Evolutionary conservation across 2,113 vertebrate species (phyloP), one percentile per base, ranked within the genome.

Genomic region (Zapus hudsonius): DNA sequence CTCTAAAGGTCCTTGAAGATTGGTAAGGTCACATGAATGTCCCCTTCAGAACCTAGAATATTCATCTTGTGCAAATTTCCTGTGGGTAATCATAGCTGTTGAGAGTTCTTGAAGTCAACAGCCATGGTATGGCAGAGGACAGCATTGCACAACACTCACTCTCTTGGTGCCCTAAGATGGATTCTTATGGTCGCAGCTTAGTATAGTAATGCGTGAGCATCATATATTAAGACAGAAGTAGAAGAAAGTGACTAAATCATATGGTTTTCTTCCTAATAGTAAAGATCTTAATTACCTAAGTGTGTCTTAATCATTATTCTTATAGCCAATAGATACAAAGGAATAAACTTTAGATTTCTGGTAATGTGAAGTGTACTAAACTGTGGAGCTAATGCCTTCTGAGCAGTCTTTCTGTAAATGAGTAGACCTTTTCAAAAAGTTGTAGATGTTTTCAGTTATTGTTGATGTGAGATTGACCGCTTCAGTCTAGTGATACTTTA

Each of bases 371-470:
- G 5, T 52, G 85, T 64, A 69, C 63, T 29, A 87, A 75, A 83
- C 42, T 38, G 22, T 57, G 16, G 2, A 38, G 4, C 3, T 63
- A 86, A 25, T 89, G 38, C 64, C 38, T 87, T 76, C 16, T 69
- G 91, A 64, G 27, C 29, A n/a, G 47, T 85, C n/a, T 94, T 84
- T 81, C 29, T 92, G 92, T 83, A 64, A 81, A 81, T 72, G 27
- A 63, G 7, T 64, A 19, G 69, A 70, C 74, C 55, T 90, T 95
- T n/a, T 89, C 84, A 44, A 94, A 90, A 90, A 79, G 55, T 29
- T 38, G 52, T 86, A 20, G 36, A 84, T 86, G 63, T 42, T 89
- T 38, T 81, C 86, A 84, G 20, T 79, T 79, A 64, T 66, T 93
- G 19, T 47, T 94, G 79, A 64, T 57, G 3, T 80, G 87, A 89